A percentile compares a stretch with the other conserved stretches of the same genome.
Conservation (phyloP, 1,140 invertebrate species). For the Eupristina koningsbergeri region DNA sequence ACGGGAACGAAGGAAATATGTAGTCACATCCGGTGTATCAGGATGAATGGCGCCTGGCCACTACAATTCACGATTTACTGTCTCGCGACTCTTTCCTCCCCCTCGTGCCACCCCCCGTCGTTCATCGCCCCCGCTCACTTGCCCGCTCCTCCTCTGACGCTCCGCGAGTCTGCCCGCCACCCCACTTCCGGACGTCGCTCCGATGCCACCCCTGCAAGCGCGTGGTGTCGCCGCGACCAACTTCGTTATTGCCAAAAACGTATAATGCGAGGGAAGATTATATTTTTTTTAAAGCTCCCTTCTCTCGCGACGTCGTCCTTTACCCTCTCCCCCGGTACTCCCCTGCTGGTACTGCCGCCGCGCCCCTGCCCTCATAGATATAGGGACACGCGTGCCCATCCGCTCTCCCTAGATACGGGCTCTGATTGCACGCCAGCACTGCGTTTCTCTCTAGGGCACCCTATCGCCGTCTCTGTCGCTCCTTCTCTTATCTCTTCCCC, state of each 20-base stretch:
- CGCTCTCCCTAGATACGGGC: slow-evolving; percentile 8
- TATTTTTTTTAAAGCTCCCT: slow-evolving; percentile 49
- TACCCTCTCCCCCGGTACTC: neutral
- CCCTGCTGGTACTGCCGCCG: too few relatives aligned
- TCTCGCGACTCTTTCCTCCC: slow-evolving; percentile 33
- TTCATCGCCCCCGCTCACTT: neutral
- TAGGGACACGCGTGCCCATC: neutral
- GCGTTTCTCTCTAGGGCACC: neutral
- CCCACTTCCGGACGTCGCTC: neutral
- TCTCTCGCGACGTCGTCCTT: neutral
- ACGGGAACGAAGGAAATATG: slow-evolving; percentile 65
- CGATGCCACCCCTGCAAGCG: neutral
- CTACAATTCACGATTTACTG: slow-evolving; percentile 64
- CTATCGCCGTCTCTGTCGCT: too few relatives aligned
- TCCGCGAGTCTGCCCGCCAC: neutral
- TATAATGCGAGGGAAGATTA: slow-evolving; percentile 62
- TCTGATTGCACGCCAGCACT: neutral
- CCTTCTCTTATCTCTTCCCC: too few relatives aligned
- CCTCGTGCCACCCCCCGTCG: neutral
- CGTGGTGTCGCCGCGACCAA: neutral
- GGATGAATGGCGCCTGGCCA: slow-evolving; percentile 61
- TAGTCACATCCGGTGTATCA: slow-evolving; percentile 63
- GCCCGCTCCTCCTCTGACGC: neutral
- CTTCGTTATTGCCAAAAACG: slow-evolving; percentile 60
- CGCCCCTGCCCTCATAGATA: neutral